Base-by-base conservation (phyloP, 1,140 invertebrate genomes). In the Ditylenchus dipsaci region DNA sequence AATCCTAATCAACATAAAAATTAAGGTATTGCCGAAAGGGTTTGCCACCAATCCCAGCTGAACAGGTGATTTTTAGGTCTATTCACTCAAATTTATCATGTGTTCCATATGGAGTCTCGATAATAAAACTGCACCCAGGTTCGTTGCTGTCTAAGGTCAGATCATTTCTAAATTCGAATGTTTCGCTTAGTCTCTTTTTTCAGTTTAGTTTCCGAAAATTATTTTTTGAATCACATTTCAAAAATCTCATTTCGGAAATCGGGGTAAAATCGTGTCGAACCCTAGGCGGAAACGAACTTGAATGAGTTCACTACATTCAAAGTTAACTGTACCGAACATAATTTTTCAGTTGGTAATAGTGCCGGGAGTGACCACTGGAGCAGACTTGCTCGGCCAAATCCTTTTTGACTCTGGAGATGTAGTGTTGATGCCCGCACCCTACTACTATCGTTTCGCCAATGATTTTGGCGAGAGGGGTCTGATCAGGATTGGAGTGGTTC, bases 401-500 rank as follows among this genome's bases (percentile, higher is more conserved):
- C 38, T 75, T 23, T 75, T 75, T 59, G 75, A 75, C 71, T 49
- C 70, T 11, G 74, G 75, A 29, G 74, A 75, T 67, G 45, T 62
- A 21, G 29, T 75, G 23, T 26, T 75, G 21, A 62, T 74, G 8
- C 68, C 70, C 43, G 58, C 72, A 17, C 73, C 73, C 8, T 75
- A 63, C 66, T 75, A 75, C 57, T 77, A 71, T 43, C 75, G 74
- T 19, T 75, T 75, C 43, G 75, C 73, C 11, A 75, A 75, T 57
- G 74, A 75, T 47, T 75, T 74, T 68, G 72, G 72, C 26, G 72
- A 74, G 43, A 53, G 74, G 7, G 74, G 74, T 3, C 61, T 77
- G 30, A 68, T 75, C 21, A 43, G 67, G n/a, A 71, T 75, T 43
- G 67, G 23, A 1, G 63, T 63, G 11, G 74, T 74, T 38, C 58